Base-by-base conservation (phyloP, 1,140 invertebrate species). In the Samia ricini region DNA sequence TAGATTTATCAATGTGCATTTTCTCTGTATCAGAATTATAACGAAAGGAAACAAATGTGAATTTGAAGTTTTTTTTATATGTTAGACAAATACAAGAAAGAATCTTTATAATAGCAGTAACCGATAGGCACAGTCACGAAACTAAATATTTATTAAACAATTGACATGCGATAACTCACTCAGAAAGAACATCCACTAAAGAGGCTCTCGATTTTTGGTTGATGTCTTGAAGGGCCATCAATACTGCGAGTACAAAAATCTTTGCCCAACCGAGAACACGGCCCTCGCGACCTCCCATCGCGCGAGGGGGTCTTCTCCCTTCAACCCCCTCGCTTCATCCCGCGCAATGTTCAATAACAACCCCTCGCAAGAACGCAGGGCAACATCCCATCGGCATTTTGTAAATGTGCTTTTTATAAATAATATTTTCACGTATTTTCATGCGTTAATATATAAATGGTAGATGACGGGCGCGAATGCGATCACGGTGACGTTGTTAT, bases 221-320 rank as follows among this genome's bases (percentile, higher is more conserved):
- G 50, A 52, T 52, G 22, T 52, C 19, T 23, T 20, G 50, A 23
- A 23, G 50, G 19, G 50, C 50, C 50, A 52, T 52, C 50, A 52
- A 52, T 52, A 52, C 22, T 52, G 18, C 22, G 50, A 22, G 10
- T 52, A 21, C 22, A 19, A 21, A 52, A 52, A 52, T 52, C 50
- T 6, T 52, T 52, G 50, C 8, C 50, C 50, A 50, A n/a, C 18
- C 20, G 48, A n/a, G 20, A 19, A 6, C 2, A n/a, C 48, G 7
- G 0, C 48, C 20, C 20, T 50, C 7, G 18, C 48, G n/a, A 15
- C 19, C 19, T n/a, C 33, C 33, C 33, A 12, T 42, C 10, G 0
- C 33, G 1, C 0, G 33, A 15, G 33, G 33, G 7, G 21, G 4
- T 18, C 19, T 19, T 4, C 48, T 12, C 48, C 48, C 48, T 49